phyloP scores from a whole-genome alignment of 2,888 invertebrate genomes.

The Amiota mariae region DNA sequence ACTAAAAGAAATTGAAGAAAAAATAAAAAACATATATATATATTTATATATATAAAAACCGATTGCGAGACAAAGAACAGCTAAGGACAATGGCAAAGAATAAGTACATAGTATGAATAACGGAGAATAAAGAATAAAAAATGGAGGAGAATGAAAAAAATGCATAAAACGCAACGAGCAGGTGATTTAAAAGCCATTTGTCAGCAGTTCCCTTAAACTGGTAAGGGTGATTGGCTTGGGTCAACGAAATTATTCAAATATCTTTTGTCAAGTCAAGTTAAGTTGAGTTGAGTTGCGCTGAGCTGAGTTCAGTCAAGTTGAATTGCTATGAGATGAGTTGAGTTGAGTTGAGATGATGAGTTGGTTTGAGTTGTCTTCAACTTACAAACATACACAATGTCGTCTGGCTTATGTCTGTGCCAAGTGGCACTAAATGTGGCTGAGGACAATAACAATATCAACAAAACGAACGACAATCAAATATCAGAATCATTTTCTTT shows the following conservation, averaged over 20 bases:
- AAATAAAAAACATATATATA: neutral
- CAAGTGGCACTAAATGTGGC: conserved; percentile 46
- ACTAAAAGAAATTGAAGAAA: too few relatives aligned
- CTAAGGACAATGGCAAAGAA: neutral
- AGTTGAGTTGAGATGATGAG: too few relatives aligned
- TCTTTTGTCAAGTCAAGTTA: conserved; percentile 52
- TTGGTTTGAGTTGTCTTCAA: too few relatives aligned
- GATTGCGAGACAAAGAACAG: neutral
- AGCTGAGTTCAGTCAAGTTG: too few relatives aligned
- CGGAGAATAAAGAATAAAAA: neutral
- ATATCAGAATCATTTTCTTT: conserved; percentile 34
- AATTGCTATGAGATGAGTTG: too few relatives aligned
- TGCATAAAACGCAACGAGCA: conserved; percentile 40
- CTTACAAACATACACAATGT: neutral
- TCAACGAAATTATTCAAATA: conserved; percentile 65
- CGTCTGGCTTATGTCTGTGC: conserved; percentile 46
- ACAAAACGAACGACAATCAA: conserved; percentile 22
- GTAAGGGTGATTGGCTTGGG: conserved; percentile 59
- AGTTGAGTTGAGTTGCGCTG: neutral
- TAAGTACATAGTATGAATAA: neutral
- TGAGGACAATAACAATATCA: neutral
- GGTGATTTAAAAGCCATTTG: conserved; percentile 66
- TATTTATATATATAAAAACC: too few relatives aligned
- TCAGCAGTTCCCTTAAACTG: conserved; percentile 51
- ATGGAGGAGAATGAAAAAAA: neutral